Base-by-base conservation (phyloP, 1,140 invertebrate genomes). In the Scaptodrosophila lebanonensis region DNA sequence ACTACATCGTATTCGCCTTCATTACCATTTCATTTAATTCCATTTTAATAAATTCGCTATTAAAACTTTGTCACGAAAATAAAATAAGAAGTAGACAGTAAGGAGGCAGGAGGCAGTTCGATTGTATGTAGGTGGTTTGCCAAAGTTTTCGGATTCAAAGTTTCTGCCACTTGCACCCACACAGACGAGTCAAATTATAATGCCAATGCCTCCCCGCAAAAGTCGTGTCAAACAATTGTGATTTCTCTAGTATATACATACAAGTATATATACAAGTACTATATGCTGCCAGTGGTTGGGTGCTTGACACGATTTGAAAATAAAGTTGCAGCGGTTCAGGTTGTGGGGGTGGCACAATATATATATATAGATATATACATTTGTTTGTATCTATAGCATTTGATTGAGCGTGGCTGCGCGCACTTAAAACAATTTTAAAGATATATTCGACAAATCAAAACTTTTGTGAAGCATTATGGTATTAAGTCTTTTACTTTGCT, bases 21-120 rank as follows among this genome's bases (percentile, higher is more conserved):
- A 82, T 82, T 82, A 82, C 66, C 69, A 64, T 65, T 76, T 71
- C 76, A 67, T 83, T 82, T 68, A n/a, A n/a, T n/a, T n/a, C n/a
- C 67, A 60, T 58, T 83, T 83, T 72, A 83, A 83, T 83, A 83
- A 83, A 70, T 84, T 83, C 62, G 77, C 79, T 77, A 83, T 83
- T 83, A 83, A 83, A 83, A 83, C 59, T 83, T 83, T 83, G 79
- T 83, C 79, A 83, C 79, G 79, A 72, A 66, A 83, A 79, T 73
- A 68, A 79, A 79, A 72, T 6, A 3, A n/a, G 3, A 35, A 20
- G 20, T 39, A 20, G n/a, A 40, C 6, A 48, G 25, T 45, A 43
- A 61, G 56, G 62, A 59, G 53, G 65, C n/a, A n/a, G n/a, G n/a
- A n/a, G n/a, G 22, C 8, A 25, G 3, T 4, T 25, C 3, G 8